Conservation (phyloP, 53 echinoderm and acorn worm genomes). For the Echinometra lucunter region DNA sequence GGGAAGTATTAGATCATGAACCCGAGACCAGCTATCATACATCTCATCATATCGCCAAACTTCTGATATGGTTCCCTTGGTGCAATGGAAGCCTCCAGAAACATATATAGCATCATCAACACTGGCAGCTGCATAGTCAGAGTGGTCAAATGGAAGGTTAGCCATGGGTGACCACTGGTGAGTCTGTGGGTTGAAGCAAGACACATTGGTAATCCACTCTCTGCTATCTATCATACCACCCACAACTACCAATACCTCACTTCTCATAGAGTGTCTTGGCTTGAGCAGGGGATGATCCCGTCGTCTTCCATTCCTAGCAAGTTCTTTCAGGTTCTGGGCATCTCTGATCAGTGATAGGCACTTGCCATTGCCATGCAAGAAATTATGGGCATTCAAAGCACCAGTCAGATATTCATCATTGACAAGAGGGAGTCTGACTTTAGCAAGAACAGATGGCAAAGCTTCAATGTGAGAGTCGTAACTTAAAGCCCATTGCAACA, state of each 20-base stretch:
- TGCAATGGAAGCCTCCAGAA: constrained; percentile 79
- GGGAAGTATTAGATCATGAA: constrained; percentile 62
- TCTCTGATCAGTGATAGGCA: constrained; percentile 73
- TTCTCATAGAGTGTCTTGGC: constrained; percentile 78
- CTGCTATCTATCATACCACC: constrained; percentile 85
- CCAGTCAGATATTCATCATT: constrained; percentile 62
- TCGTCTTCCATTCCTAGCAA: constrained; percentile 71
- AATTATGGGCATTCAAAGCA: constrained; percentile 36
- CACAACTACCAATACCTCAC: constrained; percentile 77
- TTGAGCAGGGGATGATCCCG: constrained; percentile 61
- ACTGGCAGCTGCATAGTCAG: constrained; percentile 84
- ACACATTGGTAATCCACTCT: constrained; percentile 78
- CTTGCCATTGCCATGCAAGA: constrained; percentile 68
- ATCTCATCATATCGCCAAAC: constrained; percentile 82
- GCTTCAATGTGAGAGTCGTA: constrained; percentile 58
- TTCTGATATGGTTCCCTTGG: constrained; percentile 64
- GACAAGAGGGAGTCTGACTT: constrained; percentile 78
- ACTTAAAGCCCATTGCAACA: constrained; percentile 76
- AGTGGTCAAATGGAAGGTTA: constrained; percentile 80
- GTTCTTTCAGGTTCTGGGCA: constrained; percentile 79
- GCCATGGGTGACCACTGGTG: constrained; percentile 79
- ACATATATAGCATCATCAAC: constrained; percentile 78
- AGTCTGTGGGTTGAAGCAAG: constrained; percentile 73
- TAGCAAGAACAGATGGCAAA: constrained; percentile 70
- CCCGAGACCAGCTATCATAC: constrained; percentile 71